Base-by-base conservation (phyloP, 1,140 invertebrate species). In the Nixonia krombeini region DNA sequence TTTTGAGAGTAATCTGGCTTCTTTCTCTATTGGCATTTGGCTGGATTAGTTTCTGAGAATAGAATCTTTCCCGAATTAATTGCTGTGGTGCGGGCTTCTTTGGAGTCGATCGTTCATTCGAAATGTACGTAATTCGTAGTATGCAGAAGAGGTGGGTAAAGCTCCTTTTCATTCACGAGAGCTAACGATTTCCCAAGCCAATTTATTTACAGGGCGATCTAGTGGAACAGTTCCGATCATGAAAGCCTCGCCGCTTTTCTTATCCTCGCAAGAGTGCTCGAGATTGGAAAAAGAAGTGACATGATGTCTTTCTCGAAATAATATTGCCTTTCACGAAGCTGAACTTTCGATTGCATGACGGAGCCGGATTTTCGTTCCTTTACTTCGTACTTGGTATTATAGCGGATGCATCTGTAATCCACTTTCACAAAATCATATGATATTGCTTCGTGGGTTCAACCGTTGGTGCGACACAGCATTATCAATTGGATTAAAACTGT, bases 271-370 rank as follows among this genome's bases (percentile, higher is more conserved):
- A 40, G 35, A 51, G 35, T 28, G 26, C 9, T 28, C 38, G 23
- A 51, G 28, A 26, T 26, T 40, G 12, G 23, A 51, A 9, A 18
- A 9, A 40, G 16, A 40, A 18, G 2, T 17, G 23, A 16, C 31
- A 15, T 25, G 10, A 33, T 35, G 18, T 50, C 23, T 35, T 26
- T 29, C 4, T 38, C 25, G 7, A 28, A n/a, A 35, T 35, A 17
- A 29, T 41, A 18, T 40, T 51, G 49, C 49, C 49, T 41, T 51
- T 17, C 47, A 16, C n/a, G 26, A 38, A 50, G 10, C 47, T 38
- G 21, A 31, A 50, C 23, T 51, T 8, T 41, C 5, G 12, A 50
- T 50, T 37, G 31, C 33, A 10, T 37, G 16, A 17, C 12, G n/a
- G 13, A 35, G 33, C 1, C 33, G 13, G 18, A 21, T 12, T 8